These are phyloP conservation scores for Hipposideros armiger DNA, from an alignment of 2,113 vertebrate genomes.

Conservation along the genomic window DNA sequence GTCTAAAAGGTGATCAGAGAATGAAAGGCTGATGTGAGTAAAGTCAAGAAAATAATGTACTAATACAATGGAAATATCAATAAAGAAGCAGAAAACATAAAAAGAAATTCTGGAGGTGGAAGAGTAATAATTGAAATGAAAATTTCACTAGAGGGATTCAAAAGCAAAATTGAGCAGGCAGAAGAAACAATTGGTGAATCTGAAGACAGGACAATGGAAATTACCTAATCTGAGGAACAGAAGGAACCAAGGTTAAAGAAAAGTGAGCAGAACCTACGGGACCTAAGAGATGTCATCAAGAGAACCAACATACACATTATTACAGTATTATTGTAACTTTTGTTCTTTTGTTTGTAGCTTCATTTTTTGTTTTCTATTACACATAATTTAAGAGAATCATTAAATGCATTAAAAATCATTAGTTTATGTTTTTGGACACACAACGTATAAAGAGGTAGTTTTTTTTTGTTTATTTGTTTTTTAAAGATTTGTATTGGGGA, in stretches of 20 bases:
- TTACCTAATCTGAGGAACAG: not conserved
- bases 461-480: too few relatives aligned
- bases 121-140: not conserved
- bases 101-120: not conserved
- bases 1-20: not conserved
- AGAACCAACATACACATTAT: not conserved
- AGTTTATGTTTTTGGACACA: not conserved
- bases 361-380: not conserved
- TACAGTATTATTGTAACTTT: not conserved
- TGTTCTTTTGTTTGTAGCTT: not conserved
- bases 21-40: not conserved
- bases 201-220: not conserved
- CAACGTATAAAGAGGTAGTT: not conserved
- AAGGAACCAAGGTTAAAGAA: not conserved
- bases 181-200: not conserved
- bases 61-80: not conserved
- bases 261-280: not conserved
- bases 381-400: not conserved
- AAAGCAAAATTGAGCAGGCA: not conserved
- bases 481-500: too few relatives aligned
- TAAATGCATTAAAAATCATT: not conserved
- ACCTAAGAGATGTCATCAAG: not conserved
- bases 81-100: not conserved
- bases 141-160: not conserved
- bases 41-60: not conserved